Conservation (phyloP, 2,888 invertebrate genomes). For the Amiota mariae region DNA sequence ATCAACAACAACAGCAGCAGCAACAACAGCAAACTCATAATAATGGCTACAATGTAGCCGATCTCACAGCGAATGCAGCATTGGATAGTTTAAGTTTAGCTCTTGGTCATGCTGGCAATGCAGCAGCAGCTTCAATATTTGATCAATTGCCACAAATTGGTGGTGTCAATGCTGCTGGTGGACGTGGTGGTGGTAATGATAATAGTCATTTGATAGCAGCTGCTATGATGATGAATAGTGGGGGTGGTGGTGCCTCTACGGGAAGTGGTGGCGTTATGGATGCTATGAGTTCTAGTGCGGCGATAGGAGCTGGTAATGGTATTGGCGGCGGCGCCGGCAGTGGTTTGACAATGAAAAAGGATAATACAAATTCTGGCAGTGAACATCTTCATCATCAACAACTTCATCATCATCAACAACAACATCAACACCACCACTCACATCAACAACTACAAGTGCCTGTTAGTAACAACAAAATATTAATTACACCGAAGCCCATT, state of each 20-base stretch:
- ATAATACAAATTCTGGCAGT: slow-evolving; percentile 42
- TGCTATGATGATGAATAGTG: slow-evolving; percentile 61
- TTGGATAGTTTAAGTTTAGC: slow-evolving; percentile 68
- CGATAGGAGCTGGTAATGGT: slow-evolving; percentile 39
- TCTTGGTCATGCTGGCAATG: slow-evolving; percentile 47
- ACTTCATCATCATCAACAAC: slow-evolving; percentile 60
- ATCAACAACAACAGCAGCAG: slow-evolving; percentile 64
- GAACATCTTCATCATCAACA: slow-evolving; percentile 40
- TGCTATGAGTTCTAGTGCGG: background rate
- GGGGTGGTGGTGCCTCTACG: slow-evolving; percentile 37
- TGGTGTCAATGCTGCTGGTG: slow-evolving; percentile 32
- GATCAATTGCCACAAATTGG: slow-evolving; percentile 63
- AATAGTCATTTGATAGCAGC: slow-evolving; percentile 51
- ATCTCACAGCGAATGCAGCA: slow-evolving; percentile 55
- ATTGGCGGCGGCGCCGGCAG: slow-evolving; percentile 37
- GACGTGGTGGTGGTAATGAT: slow-evolving; percentile 46
- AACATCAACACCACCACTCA: slow-evolving; percentile 69
- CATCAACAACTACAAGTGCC: slow-evolving; percentile 69
- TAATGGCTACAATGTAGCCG: slow-evolving; percentile 68
- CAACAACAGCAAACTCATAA: slow-evolving; percentile 66
- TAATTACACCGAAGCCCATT: slow-evolving; percentile 81
- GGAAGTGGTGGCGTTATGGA: slow-evolving; percentile 29
- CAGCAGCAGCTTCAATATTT: slow-evolving; percentile 68
- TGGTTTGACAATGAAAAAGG: slow-evolving; percentile 48
- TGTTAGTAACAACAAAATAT: slow-evolving; percentile 75